Evolutionary conservation across 1,140 invertebrate species (phyloP), one percentile per base, ranked within the genome.

Genomic region (Luehdorfia chinensis): DNA sequence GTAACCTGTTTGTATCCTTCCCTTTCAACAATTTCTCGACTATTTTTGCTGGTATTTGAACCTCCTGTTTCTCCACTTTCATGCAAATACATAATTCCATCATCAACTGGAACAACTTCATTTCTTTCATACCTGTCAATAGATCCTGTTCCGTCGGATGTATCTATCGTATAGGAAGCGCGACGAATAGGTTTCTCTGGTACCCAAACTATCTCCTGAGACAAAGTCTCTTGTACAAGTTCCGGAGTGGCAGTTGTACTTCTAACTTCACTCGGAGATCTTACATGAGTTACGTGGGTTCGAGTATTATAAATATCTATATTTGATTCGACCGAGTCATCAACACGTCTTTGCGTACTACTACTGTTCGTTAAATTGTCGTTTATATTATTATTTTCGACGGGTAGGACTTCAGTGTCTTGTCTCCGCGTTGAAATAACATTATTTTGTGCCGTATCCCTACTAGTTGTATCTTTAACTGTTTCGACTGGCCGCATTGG

Each of bases 91-190:
- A 70, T 59, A n/a, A 73, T 36, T 12, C 83, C 83, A 43, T 83
- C 83, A 34, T 76, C 55, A 1, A 75, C 59, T 0, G 79, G 79
- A 44, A 86, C 58, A 0, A 75, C 57, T 55, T 83, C 77, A 43
- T 54, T 76, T 27, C 72, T 63, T 37, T 75, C 54, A 43, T 75
- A 86, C 37, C 62, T 52, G 61, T 86, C 83, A 37, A 61, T 48
- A 43, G 67, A 76, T 18, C 61, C 62, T 14, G 63, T 61, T 1
- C 62, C 72, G 33, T 76, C 71, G 25, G 65, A 50, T 49, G 64
- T 84, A 12, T 84, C 83, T 11, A 86, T 84, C 0, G 83, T 86
- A 37, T 86, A 86, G 0, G 83, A 86, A 8, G 75, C 78, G 2
- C 83, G 70, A 5, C 83, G 74, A 5, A 62, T 45, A 5, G 57